These are phyloP conservation scores for Spatulosminthurus flaviceps DNA, from an alignment of 2,888 invertebrate species.

Conservation along the genomic window DNA sequence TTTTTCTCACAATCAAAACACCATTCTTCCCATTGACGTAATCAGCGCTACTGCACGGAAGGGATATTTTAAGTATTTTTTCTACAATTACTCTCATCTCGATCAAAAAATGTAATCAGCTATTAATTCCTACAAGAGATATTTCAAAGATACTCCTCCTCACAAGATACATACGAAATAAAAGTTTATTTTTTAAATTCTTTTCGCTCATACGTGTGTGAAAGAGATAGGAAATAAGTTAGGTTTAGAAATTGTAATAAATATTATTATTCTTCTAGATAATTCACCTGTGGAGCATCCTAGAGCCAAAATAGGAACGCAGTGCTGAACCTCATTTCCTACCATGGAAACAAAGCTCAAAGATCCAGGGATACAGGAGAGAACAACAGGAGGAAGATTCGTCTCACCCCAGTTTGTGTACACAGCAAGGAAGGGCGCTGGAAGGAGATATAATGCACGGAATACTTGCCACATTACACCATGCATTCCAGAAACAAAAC, in stretches of 20 bases:
- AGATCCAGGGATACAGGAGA: conserved; percentile 61
- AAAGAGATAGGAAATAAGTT: too few relatives aligned
- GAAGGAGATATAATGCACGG: conserved; percentile 59
- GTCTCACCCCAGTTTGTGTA: conserved; percentile 62
- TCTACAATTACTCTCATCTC: too few relatives aligned
- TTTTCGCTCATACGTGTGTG: too few relatives aligned
- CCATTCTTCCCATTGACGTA: too few relatives aligned
- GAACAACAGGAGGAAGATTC: conserved; percentile 60
- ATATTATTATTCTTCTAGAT: neutral
- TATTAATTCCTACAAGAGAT: too few relatives aligned
- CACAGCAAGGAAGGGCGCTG: conserved; percentile 56
- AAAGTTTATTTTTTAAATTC: too few relatives aligned
- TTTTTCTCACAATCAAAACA: too few relatives aligned
- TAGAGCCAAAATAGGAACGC: conserved; percentile 58
- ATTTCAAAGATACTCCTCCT: too few relatives aligned
- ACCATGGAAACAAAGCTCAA: conserved; percentile 53
- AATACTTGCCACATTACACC: conserved; percentile 63
- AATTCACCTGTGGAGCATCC: conserved; percentile 58
- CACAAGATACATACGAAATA: too few relatives aligned
- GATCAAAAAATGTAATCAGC: too few relatives aligned
- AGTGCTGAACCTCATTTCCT: conserved; percentile 57
- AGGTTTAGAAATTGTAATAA: neutral
- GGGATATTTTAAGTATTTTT: too few relatives aligned
- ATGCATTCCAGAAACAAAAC: conserved; percentile 60
- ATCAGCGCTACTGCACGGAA: too few relatives aligned